Conservation (phyloP, 2,888 invertebrate genomes). For the Nomada hirtipes region DNA sequence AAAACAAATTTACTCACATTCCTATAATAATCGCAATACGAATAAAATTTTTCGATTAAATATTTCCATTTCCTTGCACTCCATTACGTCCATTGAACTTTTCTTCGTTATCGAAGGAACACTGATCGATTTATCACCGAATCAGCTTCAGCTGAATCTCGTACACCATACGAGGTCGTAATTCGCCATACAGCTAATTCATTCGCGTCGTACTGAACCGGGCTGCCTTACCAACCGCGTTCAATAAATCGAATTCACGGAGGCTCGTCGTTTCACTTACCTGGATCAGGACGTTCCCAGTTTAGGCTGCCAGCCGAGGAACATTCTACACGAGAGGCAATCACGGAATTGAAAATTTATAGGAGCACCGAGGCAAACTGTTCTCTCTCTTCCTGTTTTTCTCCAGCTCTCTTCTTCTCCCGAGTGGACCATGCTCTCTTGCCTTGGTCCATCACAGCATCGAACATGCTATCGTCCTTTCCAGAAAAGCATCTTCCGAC, state of each 20-base stretch:
- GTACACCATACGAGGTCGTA: slow-evolving; percentile 26
- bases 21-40: no score
- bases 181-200: slow-evolving; percentile 59
- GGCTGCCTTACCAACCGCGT: slow-evolving; percentile 11
- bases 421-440: neutral
- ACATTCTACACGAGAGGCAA: slow-evolving; percentile 34
- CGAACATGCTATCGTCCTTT: neutral
- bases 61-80: neutral
- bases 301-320: slow-evolving; percentile 24
- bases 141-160: slow-evolving; percentile 30
- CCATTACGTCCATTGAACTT: neutral
- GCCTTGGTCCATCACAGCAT: neutral
- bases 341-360: slow-evolving; percentile 52
- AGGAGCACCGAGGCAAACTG: neutral
- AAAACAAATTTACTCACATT: no score
- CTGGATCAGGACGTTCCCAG: slow-evolving; percentile 22
- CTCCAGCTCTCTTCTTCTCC: neutral
- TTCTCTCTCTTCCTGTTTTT: neutral
- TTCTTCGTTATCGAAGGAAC: neutral
- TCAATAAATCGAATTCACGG: slow-evolving; percentile 49
- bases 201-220: slow-evolving; percentile 36
- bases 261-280: slow-evolving; percentile 30
- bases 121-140: slow-evolving; percentile 7
- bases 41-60: no score
- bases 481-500: neutral